These are phyloP conservation scores for Hippopotamus amphibius DNA, from an alignment of 2,113 vertebrate species.

Conservation along the genomic window DNA sequence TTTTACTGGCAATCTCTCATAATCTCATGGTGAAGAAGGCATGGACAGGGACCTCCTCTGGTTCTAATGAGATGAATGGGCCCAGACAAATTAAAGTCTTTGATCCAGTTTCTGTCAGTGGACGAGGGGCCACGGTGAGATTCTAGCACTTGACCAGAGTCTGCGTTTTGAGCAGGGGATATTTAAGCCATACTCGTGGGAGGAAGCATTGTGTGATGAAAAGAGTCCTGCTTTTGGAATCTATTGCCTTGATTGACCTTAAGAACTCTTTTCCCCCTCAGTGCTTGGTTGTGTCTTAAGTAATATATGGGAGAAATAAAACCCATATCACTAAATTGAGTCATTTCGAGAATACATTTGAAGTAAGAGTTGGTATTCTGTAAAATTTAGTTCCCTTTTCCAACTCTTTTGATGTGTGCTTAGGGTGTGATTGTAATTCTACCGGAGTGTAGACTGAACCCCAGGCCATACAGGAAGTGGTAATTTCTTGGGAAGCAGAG, in stretches of 20 bases:
- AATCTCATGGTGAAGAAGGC: not conserved
- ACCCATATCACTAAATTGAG: not conserved
- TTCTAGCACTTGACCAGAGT: not conserved
- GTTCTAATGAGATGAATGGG: conserved; percentile 10
- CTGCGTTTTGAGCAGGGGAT: not conserved
- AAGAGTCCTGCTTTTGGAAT: not conserved
- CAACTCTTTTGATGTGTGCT: not conserved
- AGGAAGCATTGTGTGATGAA: not conserved
- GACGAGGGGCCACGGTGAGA: not conserved
- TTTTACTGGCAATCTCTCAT: conserved; percentile 57
- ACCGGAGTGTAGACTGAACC: not conserved
- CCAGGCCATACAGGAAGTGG: not conserved
- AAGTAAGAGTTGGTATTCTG: not conserved
- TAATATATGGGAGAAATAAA: not conserved
- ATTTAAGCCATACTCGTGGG: not conserved
- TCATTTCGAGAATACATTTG: not conserved
- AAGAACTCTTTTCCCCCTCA: too few species aligned
- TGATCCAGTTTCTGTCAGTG: not conserved
- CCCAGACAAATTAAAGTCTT: not conserved
- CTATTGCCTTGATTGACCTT: not conserved
- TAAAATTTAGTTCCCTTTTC: not conserved
- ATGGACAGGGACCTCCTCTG: not conserved
- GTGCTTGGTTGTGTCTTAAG: not conserved
- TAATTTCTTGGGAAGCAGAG: not conserved
- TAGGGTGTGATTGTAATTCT: not conserved